Base-by-base conservation (phyloP, 2,797 vertebrate genomes). In the Oreortyx pictus region DNA sequence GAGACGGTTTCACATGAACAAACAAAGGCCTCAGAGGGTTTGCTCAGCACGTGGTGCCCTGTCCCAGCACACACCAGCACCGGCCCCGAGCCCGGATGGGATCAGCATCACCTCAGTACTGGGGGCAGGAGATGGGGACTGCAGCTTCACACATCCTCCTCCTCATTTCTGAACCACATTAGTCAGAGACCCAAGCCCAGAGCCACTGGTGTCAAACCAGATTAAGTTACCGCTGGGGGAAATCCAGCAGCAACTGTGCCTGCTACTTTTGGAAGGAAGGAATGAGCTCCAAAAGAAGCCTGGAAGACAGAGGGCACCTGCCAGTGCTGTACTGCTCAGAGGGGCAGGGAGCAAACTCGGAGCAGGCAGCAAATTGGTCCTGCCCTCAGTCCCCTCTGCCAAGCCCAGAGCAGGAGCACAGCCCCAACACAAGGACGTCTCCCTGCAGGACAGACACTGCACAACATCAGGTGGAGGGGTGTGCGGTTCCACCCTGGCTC, bases 21-120 rank as follows among this genome's bases (percentile, higher is more conserved):
- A 88, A 95, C 94, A 95, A 94, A 86, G 56, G 67, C 31, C 52
- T 44, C 84, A 89, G 66, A 89, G 62, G 52, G 47, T 6, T 81
- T 4, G 2, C 9, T 23, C 43, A 2, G 76, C 39, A 46, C 56
- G 5, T 6, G 1, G 59, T 83, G 22, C 66, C 49, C 83, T 7
- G 0, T 79, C 79, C 43, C 73, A 49, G 82, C 74, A 29, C 0
- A 2, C 61, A 41, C 22, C 2, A 39, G 85, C 80, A 23, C 33
- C 68, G 49, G 73, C 49, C 76, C 79, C 82, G 2, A 15, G 81
- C 56, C 1, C 1, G 1, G 20, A 54, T 1, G 44, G 31, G 33
- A 77, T 61, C 67, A 72, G 47, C 5, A 11, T 6, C 0, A 49
- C 60, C 74, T 76, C 75, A 37, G 44, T 5, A 1, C 60, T 18